Evolutionary conservation across 2,797 vertebrate genomes (phyloP), one percentile per base, ranked within the genome.

Genomic region (Tapera naevia): DNA sequence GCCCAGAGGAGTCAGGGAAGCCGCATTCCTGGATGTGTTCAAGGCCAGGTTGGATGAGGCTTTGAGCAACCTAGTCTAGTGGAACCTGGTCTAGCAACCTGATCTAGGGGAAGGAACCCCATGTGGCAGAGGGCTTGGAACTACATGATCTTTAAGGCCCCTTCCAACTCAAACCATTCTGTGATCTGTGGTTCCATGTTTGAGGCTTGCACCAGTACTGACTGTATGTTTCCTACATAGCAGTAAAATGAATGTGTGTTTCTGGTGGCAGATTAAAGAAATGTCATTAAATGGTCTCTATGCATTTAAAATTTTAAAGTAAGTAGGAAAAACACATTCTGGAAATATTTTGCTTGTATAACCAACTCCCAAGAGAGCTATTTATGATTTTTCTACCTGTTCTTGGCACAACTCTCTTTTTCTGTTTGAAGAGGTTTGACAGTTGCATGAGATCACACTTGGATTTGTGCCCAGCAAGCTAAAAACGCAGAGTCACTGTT

Each of bases 401-500:
- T 87, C 76, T 93, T 85, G 83, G 90, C 91, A 76, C 73, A 92
- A 71, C 62, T 45, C 15, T 86, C 72, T 85, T 92, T 85, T 92
- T 92, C 85, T 82, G 91, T 96, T 95, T 91, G 83, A 72, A 92
- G 94, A 60, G 71, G 90, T 88, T 96, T 95, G 96, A 89, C 93
- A 95, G 83, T 96, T 96, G 92, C 28, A 67, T 96, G 96, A 97
- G 92, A 91, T 97, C 96, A 97, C 80, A 45, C 54, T 94, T 97
- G 97, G 96, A 95, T 88, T 89, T 45, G 27, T 96, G 96, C 95
- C 97, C 86, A 67, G 61, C 0, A 2, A 95, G 93, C 74, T 91
- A 51, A 96, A 97, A 97, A 94, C 11, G 95, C 96, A 92, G 91
- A 95, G 96, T 97, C 96, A 97, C 94, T 94, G 93, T 93, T 96